Evolutionary conservation across 2,113 vertebrate species (phyloP), one percentile per base, ranked within the genome.

Genomic region (Chaetops frenatus): DNA sequence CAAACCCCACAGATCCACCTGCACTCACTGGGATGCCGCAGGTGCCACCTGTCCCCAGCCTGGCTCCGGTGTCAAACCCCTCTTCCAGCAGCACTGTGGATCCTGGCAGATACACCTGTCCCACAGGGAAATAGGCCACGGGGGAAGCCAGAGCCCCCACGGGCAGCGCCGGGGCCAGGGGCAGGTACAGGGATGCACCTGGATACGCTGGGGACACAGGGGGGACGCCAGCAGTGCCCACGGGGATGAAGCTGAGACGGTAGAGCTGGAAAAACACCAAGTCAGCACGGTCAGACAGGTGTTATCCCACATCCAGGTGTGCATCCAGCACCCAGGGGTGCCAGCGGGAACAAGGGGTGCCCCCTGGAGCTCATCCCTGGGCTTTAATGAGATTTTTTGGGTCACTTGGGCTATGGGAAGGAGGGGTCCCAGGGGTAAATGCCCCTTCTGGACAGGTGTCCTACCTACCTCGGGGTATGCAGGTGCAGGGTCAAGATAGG

Each of bases 61-160:
- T n/a, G 65, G 79, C 65, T 6, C 9, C 35, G 24, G 35, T 9
- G 29, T 60, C 65, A 6, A 50, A 24, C 2, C 18, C 65, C 19
- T 35, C 65, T 3, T 60, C 65, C 45, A 82, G 80, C 65, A 82
- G 80, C 80, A 82, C 4, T 0, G 80, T 1, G 65, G 99, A 99
- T 24, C 99, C 98, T 31, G 97, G 98, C 0, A 98, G 98, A 62
- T 99, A 99, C 78, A 99, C 79, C 2, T 98, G 98, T 21, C 98
- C 99, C 98, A 99, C 98, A 6, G 98, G 99, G 25, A 99, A 99
- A 93, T 99, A 99, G 11, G 99, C 98, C 98, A 99, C n/a, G 99
- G 99, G 51, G 77, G 98, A 98, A 58, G 98, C 98, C 94, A 99
- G 97, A 1, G 98, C 98, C 10, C 98, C 98, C 92, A 99, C 95